Evolutionary conservation across 2,113 vertebrate genomes (phyloP).

Genomic region (Coptodon rendalli): DNA sequence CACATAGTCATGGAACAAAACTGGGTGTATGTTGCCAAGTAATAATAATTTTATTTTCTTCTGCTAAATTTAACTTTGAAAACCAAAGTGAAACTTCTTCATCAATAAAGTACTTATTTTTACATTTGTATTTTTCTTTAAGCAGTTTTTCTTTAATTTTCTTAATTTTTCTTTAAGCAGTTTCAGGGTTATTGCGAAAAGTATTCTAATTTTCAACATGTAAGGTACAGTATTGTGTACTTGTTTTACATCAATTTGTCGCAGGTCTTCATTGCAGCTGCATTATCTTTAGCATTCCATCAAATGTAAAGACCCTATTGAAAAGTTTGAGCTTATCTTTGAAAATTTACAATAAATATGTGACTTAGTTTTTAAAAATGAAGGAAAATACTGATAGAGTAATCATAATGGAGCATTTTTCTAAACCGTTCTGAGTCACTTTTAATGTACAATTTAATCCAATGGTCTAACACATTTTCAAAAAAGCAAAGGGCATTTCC

Average conservation of each 20-base stretch:
- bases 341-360: background rate
- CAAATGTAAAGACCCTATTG: background rate
- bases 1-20: background rate
- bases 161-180: background rate
- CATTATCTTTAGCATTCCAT: background rate
- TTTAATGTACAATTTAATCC: background rate
- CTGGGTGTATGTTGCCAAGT: background rate
- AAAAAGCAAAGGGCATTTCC: background rate
- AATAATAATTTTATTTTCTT: background rate
- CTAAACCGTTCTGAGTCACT: background rate
- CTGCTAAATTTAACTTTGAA: background rate
- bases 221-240: background rate
- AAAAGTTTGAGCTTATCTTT: background rate
- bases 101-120: background rate
- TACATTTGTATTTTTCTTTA: background rate
- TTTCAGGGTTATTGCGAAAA: rapidly evolving
- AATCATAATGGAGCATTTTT: background rate
- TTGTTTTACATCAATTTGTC: background rate
- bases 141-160: no score
- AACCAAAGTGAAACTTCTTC: background rate
- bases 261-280: background rate
- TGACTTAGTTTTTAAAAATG: background rate
- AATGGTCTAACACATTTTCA: background rate
- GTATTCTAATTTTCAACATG: background rate
- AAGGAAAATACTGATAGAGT: background rate